phyloP scores from a whole-genome alignment of 2,113 vertebrate species.

The Isurus oxyrinchus region DNA sequence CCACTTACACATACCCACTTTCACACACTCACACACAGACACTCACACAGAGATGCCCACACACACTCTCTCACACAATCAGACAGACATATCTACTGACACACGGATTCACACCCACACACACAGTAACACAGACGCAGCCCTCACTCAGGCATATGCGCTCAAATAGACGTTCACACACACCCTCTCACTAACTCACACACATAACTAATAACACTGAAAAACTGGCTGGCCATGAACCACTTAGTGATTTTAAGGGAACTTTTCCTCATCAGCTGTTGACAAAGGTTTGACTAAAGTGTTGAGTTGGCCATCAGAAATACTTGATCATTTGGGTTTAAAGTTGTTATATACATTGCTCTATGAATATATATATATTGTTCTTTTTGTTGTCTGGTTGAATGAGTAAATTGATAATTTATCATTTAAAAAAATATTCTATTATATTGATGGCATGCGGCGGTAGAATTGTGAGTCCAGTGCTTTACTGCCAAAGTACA shows the following conservation, averaged over 20 bases:
- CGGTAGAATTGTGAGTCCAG: slow-evolving; percentile 24
- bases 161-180: background rate
- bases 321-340: slow-evolving; percentile 33
- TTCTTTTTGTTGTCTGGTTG: slow-evolving; percentile 25
- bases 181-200: background rate
- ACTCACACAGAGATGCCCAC: background rate
- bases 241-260: background rate
- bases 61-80: background rate
- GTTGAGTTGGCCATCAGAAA: background rate
- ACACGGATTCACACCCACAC: background rate
- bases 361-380: slow-evolving; percentile 6
- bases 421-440: slow-evolving; percentile 32
- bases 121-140: background rate
- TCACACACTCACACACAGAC: background rate
- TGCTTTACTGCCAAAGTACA: slow-evolving; percentile 30
- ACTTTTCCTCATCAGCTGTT: background rate
- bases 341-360: slow-evolving; percentile 19
- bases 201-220: background rate
- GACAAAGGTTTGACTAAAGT: background rate
- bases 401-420: slow-evolving; percentile 36
- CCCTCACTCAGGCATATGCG: background rate
- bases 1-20: background rate
- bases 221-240: background rate
- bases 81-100: background rate
- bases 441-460: slow-evolving; percentile 28